Percentiles rank a stretch among this genome's conserved stretches.
Conservation (phyloP, 1,140 invertebrate genomes). For the Zaprionus camerounensis region DNA sequence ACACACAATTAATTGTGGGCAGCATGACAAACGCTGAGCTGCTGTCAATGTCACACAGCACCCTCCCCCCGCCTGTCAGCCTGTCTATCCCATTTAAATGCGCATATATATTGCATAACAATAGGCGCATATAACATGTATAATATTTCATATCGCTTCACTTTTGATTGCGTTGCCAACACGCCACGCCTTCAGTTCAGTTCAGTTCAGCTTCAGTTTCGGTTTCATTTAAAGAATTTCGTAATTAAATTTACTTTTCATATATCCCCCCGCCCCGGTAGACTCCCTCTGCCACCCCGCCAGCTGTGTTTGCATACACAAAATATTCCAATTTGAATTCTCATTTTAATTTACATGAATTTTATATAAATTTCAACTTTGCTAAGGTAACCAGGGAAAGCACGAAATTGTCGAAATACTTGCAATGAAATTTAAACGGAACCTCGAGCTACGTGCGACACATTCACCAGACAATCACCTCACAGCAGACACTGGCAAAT, state of each 20-base stretch:
- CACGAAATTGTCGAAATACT: background rate
- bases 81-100: conserved; percentile 24
- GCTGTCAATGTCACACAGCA: conserved; percentile 13
- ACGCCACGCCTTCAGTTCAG: background rate
- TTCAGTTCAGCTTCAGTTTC: background rate
- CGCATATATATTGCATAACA: conserved; percentile 32
- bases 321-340: conserved; percentile 18
- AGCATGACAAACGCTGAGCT: conserved; percentile 42
- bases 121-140: background rate
- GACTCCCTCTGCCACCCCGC: background rate
- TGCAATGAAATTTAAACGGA: background rate
- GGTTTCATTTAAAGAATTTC: conserved; percentile 24
- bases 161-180: conserved; percentile 19
- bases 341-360: conserved; percentile 19
- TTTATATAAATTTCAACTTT: conserved; percentile 13
- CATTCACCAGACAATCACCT: background rate
- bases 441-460: background rate
- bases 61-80: background rate
- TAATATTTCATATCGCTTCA: conserved; percentile 30
- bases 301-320: background rate
- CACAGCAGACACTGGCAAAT: too few species aligned
- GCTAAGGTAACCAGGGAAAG: conserved; percentile 6
- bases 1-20: conserved; percentile 70
- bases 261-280: background rate
- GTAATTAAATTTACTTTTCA: conserved; percentile 20